A percentile compares a stretch with the other conserved stretches of the same genome.
Evolutionary conservation across 2,113 vertebrate species (phyloP).

Genomic region (Romanogobio albipinnatus): DNA sequence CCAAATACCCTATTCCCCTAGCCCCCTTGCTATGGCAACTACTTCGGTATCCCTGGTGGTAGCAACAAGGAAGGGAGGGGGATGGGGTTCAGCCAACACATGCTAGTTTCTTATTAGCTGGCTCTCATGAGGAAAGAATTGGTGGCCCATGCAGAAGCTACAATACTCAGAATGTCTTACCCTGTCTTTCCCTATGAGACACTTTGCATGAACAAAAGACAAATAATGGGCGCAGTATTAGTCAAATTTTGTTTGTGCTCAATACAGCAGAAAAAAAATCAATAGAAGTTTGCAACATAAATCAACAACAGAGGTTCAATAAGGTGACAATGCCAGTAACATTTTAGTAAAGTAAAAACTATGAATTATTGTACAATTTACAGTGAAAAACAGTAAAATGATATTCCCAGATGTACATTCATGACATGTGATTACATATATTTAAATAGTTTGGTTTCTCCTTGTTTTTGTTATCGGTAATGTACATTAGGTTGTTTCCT

Average conservation of each 20-base stretch:
- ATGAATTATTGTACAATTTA: neutral
- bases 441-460: neutral
- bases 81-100: conserved; percentile 54
- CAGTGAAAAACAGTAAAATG: neutral
- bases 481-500: neutral
- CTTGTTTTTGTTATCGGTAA: neutral
- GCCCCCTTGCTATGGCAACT: conserved; percentile 51
- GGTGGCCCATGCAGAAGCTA: conserved; percentile 75
- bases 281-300: neutral
- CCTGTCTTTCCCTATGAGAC: conserved; percentile 82
- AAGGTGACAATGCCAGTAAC: neutral
- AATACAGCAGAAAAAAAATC: conserved; percentile 22
- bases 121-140: conserved; percentile 36
- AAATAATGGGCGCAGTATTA: conserved; percentile 75
- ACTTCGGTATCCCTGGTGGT: conserved; percentile 31
- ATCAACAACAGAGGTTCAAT: neutral
- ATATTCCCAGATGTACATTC: neutral
- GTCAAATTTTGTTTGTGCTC: conserved; percentile 54
- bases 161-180: conserved; percentile 74
- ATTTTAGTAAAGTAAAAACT: neutral
- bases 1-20: conserved; percentile 44
- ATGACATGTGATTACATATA: neutral
- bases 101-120: conserved; percentile 43
- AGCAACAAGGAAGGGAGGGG: conserved; percentile 66
- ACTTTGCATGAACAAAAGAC: conserved; percentile 77